Conservation (phyloP, 1,140 invertebrate species). For the Drosophila jambulina region DNA sequence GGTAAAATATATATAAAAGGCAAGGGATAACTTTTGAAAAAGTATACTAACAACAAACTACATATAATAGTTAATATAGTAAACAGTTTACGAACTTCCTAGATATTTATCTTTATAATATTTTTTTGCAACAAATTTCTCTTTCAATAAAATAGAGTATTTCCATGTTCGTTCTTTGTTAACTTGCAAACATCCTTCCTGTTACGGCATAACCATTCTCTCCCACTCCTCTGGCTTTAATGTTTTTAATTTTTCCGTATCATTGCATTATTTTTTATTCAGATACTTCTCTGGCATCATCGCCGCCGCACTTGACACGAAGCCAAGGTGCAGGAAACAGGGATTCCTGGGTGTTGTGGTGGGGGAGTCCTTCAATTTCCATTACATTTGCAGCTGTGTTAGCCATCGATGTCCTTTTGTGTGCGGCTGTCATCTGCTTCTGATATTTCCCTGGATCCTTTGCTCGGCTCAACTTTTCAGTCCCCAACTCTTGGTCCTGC, state of each 20-base stretch:
- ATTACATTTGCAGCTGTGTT: constrained; percentile 77
- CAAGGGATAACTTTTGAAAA: background rate
- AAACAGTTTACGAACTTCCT: background rate
- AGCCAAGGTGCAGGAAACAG: constrained; percentile 55
- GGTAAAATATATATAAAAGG: too few species aligned
- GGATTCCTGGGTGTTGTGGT: constrained; percentile 1
- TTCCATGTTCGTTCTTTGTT: background rate
- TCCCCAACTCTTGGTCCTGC: constrained; percentile 10
- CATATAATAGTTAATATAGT: background rate
- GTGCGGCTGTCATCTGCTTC: constrained; percentile 72
- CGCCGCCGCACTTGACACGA: constrained; percentile 69
- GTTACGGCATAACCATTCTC: constrained; percentile 7
- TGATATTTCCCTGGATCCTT: constrained; percentile 41
- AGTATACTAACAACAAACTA: fast-evolving
- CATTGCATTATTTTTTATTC: constrained; percentile 75
- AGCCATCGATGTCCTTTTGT: constrained; percentile 83
- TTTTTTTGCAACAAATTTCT: background rate
- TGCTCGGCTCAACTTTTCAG: constrained; percentile 21
- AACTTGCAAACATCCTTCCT: constrained; percentile 2
- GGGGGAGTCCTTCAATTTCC: constrained; percentile 73
- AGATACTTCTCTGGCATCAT: constrained; percentile 50
- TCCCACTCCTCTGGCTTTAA: constrained; percentile 36
- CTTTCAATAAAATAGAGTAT: background rate
- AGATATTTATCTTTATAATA: background rate
- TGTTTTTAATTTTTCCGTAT: constrained; percentile 84